Evolutionary conservation across 2,888 invertebrate genomes (phyloP), one percentile per base, ranked within the genome.

Genomic region (Sesia apiformis): DNA sequence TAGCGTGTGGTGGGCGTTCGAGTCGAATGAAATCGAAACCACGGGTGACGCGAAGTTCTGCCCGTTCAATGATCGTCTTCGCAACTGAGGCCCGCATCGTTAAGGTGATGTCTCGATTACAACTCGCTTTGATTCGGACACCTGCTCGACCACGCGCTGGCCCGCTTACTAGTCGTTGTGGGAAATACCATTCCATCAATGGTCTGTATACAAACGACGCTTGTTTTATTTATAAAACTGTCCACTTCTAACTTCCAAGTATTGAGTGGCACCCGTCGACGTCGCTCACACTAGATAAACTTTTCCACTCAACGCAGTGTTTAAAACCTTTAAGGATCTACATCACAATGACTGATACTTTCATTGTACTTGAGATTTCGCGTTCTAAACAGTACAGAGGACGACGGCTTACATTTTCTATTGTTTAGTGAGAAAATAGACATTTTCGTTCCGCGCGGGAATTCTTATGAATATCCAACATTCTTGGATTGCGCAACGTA

Each of bases 191-290:
- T 76, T 76, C 78, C 78, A 76, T 83, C 84, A 85, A 86, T 86
- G 81, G 76, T 63, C 77, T 72, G 79, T 74, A 78, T 74, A 78
- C 77, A 70, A 73, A 70, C 70, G 70, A 72, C 74, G 73, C 75
- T 77, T 66, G 69, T 74, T 80, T 84, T 89, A 85, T 89, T 88
- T 88, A 86, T 83, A 80, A 87, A 88, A 88, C 88, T 85, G 84
- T 84, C 86, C 83, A 86, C 87, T 87, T 76, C 74, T 79, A 76
- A 70, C 73, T 70, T 60, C 73, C 66, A 72, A 74, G 75, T 74
- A 65, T 69, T 67, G 73, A 79, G 74, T 73, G 77, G 70, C 67
- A 70, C 71, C 70, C 65, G 40, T 70, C 59, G 62, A 63, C 70
- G 70, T 66, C 70, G 65, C 72, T 71, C 72, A 73, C 62, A 64